Evolutionary conservation across 2,888 invertebrate genomes (phyloP).

Genomic region (Eupithecia inturbata): DNA sequence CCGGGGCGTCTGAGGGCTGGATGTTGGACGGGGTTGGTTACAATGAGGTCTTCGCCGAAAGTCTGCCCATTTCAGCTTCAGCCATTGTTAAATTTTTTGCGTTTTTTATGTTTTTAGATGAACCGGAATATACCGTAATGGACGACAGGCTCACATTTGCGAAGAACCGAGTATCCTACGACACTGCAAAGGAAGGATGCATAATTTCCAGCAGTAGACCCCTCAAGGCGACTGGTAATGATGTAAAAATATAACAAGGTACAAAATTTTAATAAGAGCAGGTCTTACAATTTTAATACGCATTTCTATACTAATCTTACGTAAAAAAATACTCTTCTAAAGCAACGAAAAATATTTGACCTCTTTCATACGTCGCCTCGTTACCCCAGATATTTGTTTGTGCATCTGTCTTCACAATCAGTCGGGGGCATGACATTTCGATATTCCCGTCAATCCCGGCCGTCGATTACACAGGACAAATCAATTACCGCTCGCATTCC

Average conservation of each 20-base stretch:
- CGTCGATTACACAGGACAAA: conserved; percentile 82
- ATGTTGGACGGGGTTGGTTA: conserved; percentile 11
- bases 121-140: neutral
- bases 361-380: conserved; percentile 20
- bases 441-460: conserved; percentile 75
- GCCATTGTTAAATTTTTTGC: neutral
- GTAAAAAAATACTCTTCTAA: neutral
- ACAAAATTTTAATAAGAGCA: neutral
- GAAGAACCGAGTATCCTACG: neutral
- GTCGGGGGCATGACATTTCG: conserved; percentile 63
- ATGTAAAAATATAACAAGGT: neutral
- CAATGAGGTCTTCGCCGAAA: neutral
- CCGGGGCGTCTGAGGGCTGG: conserved; percentile 25
- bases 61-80: neutral
- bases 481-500: conserved; percentile 82
- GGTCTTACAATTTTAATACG: neutral
- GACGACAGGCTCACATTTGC: neutral
- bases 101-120: neutral
- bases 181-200: neutral
- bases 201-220: neutral
- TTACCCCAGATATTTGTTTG: conserved; percentile 21
- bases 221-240: no score
- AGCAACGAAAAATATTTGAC: neutral
- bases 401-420: conserved; percentile 44
- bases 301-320: neutral